phyloP scores from a whole-genome alignment of 2,888 invertebrate genomes.

The Caenorhabditis sp. region DNA sequence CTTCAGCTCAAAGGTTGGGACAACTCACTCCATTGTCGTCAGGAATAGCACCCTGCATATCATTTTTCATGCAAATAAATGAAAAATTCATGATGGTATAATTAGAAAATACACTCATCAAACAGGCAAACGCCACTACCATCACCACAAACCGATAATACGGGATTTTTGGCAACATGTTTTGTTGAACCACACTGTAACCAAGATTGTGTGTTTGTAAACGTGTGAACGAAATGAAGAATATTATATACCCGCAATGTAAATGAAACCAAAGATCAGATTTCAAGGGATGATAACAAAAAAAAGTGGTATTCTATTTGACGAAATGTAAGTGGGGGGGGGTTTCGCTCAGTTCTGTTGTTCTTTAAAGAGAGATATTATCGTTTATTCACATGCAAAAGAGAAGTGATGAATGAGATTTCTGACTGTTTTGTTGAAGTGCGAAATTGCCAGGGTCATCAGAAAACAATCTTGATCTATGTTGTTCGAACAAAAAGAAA shows the following conservation, averaged over 20 bases:
- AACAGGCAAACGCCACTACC: conserved; percentile 27
- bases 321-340: not conserved
- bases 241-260: not conserved
- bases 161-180: not conserved
- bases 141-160: conserved; percentile 27
- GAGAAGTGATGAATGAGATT: no score
- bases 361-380: no score
- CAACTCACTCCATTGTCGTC: not conserved
- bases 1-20: not conserved
- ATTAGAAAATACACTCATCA: conserved; percentile 37
- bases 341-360: no score
- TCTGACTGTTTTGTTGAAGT: no score
- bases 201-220: not conserved
- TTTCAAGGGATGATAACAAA: not conserved
- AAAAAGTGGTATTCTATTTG: not conserved
- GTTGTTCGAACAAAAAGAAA: no score
- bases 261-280: not conserved
- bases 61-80: conserved; percentile 37
- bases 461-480: no score
- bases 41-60: conserved; percentile 10
- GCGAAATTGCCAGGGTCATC: no score
- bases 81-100: conserved; percentile 36
- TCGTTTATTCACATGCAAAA: no score
- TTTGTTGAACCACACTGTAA: not conserved
- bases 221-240: not conserved